A percentile compares a stretch with the other conserved stretches of the same genome.
These are phyloP conservation scores for Agapetus fuscipes DNA, from an alignment of 2,888 invertebrate genomes.

Conservation along the genomic window DNA sequence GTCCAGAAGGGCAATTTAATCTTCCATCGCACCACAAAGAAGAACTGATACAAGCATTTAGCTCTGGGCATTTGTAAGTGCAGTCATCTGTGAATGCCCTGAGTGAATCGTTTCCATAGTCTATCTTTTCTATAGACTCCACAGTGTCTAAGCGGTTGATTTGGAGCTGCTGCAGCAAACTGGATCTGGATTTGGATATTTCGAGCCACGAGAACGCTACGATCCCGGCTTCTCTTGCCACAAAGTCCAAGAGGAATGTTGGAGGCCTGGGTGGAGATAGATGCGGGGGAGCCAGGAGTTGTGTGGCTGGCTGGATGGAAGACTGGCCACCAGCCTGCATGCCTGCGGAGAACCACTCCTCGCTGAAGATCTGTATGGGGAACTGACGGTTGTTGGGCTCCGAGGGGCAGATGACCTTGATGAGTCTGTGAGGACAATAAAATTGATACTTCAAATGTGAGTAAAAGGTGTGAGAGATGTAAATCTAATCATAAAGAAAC, in stretches of 20 bases:
- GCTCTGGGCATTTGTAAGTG: conserved; percentile 57
- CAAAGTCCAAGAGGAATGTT: conserved; percentile 34
- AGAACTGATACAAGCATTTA: conserved; percentile 68
- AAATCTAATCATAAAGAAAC: background rate
- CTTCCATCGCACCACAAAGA: conserved; percentile 68
- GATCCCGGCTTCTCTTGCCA: conserved; percentile 60
- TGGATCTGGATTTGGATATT: conserved; percentile 49
- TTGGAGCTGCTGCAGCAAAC: conserved; percentile 28
- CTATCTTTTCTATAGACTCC: conserved; percentile 24
- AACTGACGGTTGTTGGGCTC: conserved; percentile 55
- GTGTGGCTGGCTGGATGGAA: conserved; percentile 4
- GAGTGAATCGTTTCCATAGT: conserved; percentile 29
- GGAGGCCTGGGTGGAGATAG: conserved; percentile 18
- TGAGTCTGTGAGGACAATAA: conserved; percentile 30
- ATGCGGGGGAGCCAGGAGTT: background rate
- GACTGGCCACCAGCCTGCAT: conserved; percentile 21
- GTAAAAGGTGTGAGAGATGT: background rate
- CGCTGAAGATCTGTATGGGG: conserved; percentile 69
- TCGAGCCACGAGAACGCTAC: conserved; percentile 74
- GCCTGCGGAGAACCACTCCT: conserved; percentile 58
- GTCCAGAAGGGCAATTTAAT: conserved; percentile 54
- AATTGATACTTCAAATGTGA: background rate
- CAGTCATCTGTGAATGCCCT: conserved; percentile 38
- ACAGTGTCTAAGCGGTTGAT: conserved; percentile 31
- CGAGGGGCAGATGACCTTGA: conserved; percentile 64